Conservation (phyloP, 2,888 invertebrate genomes). For the Agonopterix arenella region DNA sequence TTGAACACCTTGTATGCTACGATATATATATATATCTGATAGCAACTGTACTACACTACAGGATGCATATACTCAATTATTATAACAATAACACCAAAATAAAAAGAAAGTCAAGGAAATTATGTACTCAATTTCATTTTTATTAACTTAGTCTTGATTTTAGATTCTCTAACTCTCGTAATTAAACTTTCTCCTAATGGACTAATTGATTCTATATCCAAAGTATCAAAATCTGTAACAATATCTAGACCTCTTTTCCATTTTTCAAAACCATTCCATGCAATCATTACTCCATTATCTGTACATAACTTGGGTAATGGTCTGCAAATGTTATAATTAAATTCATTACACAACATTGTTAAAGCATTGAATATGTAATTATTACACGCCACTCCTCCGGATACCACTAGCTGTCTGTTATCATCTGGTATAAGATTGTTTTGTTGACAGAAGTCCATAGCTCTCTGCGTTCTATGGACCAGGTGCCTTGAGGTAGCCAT, state of each 20-base stretch:
- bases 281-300: constrained; percentile 99
- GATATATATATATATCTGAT: no score
- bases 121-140: constrained; percentile 41
- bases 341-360: constrained; percentile 80
- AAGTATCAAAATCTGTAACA: constrained; percentile 74
- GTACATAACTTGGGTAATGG: constrained; percentile 93
- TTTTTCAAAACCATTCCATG: constrained; percentile 97
- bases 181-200: constrained; percentile 81
- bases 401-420: constrained; percentile 84
- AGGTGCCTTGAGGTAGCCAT: constrained; percentile 86
- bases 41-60: no score
- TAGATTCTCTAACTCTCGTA: constrained; percentile 71
- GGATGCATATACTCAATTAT: no score
- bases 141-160: constrained; percentile 63
- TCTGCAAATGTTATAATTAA: constrained; percentile 81
- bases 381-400: constrained; percentile 98
- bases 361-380: constrained; percentile 86
- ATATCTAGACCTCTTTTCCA: constrained; percentile 74
- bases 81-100: no score
- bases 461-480: constrained; percentile 89
- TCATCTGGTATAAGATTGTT: constrained; percentile 80
- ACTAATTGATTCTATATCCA: constrained; percentile 79
- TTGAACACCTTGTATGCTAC: no score
- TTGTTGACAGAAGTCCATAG: constrained; percentile 83
- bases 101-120: constrained; percentile 1